A percentile compares a stretch with the other conserved stretches of the same genome.
phyloP scores from a whole-genome alignment of 2,888 invertebrate genomes.

The Drosophila subquinaria region DNA sequence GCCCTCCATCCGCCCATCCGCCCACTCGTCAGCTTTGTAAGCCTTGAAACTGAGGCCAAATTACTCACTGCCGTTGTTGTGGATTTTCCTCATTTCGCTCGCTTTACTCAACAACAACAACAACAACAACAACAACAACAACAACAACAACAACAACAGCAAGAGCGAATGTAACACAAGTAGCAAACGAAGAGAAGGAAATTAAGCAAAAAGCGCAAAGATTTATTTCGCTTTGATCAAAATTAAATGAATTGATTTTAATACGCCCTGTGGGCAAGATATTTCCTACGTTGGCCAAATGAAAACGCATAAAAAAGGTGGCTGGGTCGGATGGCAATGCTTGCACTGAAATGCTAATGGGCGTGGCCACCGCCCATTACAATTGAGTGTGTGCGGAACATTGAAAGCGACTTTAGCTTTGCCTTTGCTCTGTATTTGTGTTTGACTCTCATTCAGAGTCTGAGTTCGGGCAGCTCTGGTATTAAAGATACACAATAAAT shows the following conservation, averaged over 20 bases:
- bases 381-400: slow-evolving; percentile 49
- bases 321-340: neutral
- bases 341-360: slow-evolving; percentile 20
- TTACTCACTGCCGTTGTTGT: slow-evolving; percentile 77
- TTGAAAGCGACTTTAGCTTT: slow-evolving; percentile 3
- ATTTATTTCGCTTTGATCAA: slow-evolving; percentile 80
- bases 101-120: slow-evolving; percentile 36
- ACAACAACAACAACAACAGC: slow-evolving; percentile 10
- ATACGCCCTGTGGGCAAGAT: slow-evolving; percentile 81
- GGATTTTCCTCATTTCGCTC: slow-evolving; percentile 69
- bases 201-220: slow-evolving; percentile 80
- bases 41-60: slow-evolving; percentile 62
- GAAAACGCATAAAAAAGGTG: slow-evolving; percentile 76
- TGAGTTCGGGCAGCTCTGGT: slow-evolving; percentile 19
- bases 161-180: slow-evolving; percentile 22
- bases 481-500: slow-evolving; percentile 63
- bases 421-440: neutral
- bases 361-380: slow-evolving; percentile 58
- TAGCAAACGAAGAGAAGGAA: slow-evolving; percentile 64
- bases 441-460: neutral
- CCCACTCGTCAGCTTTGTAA: slow-evolving; percentile 12
- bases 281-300: slow-evolving; percentile 76
- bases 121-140: slow-evolving; percentile 4
- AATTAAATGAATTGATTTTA: slow-evolving; percentile 81
- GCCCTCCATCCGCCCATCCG: neutral